Conservation (phyloP, 1,140 invertebrate genomes). For the Pachyrhynchus sulphureomaculatus region DNA sequence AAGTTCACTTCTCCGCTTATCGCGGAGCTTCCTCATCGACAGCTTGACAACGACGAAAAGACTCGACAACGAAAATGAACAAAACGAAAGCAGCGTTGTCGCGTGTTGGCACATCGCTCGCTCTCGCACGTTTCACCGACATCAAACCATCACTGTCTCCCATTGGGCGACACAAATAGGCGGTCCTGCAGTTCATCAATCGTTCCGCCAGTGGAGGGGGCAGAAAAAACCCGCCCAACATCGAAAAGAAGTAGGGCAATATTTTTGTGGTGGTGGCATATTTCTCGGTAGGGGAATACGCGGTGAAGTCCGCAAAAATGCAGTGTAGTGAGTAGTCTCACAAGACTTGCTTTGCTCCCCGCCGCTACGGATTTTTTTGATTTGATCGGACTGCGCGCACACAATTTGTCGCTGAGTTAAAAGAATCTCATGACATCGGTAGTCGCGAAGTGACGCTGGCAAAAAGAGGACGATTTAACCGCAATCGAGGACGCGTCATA, state of each 20-base stretch:
- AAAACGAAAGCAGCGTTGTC: conserved; percentile 23
- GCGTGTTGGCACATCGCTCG: conserved; percentile 31
- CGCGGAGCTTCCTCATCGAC: neutral
- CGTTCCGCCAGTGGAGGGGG: conserved; percentile 48
- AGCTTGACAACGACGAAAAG: conserved; percentile 8
- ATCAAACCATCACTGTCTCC: conserved; percentile 41
- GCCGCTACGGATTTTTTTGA: conserved; percentile 26
- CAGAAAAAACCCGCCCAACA: conserved; percentile 55
- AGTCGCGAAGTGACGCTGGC: conserved; percentile 51
- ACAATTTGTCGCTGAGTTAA: conserved; percentile 53
- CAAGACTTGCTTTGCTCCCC: conserved; percentile 21
- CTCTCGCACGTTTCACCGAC: conserved; percentile 37
- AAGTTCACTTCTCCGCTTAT: neutral
- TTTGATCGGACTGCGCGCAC: conserved; percentile 39
- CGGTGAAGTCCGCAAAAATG: conserved; percentile 32
- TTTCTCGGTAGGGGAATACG: conserved; percentile 44
- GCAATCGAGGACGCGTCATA: conserved; percentile 27
- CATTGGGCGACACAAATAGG: conserved; percentile 52
- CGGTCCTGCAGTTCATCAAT: conserved; percentile 51
- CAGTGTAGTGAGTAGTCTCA: conserved; percentile 21
- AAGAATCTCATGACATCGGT: conserved; percentile 53
- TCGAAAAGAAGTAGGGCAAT: conserved; percentile 53
- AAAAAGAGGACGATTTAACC: conserved; percentile 49
- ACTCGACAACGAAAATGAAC: conserved; percentile 11
- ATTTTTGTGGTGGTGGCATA: conserved; percentile 49